Evolutionary conservation across 2,888 invertebrate genomes (phyloP).

Genomic region (Lasioglossum calceatum): DNA sequence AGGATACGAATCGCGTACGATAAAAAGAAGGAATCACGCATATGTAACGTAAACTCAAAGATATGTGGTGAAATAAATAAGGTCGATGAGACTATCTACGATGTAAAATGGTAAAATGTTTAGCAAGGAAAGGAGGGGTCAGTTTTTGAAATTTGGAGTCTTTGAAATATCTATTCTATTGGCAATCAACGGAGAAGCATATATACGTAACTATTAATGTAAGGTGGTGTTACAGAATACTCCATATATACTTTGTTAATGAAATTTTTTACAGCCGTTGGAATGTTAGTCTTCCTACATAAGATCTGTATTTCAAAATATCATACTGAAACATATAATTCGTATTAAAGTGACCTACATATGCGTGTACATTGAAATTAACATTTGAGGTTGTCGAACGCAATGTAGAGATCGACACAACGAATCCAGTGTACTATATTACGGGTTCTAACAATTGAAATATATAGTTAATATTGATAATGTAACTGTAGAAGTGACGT

Average conservation of each 20-base stretch:
- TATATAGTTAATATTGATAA: background rate
- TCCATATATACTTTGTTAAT: background rate
- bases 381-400: background rate
- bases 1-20: background rate
- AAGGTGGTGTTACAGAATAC: background rate
- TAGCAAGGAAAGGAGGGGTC: background rate
- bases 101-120: background rate
- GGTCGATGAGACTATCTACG: background rate
- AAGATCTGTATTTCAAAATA: background rate
- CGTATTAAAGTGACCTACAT: background rate
- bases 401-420: conserved; percentile 8
- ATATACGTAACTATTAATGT: background rate
- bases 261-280: background rate
- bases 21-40: background rate
- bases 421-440: background rate
- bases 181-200: background rate
- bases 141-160: background rate
- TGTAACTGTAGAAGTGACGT: background rate
- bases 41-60: background rate
- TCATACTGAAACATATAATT: background rate
- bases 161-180: background rate
- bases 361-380: conserved; percentile 1
- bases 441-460: background rate
- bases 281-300: conserved; percentile 8
- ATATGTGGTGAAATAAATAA: background rate